These are phyloP conservation scores for Hydrotaea cyrtoneurina DNA, from an alignment of 2,888 invertebrate genomes.

Conservation along the genomic window DNA sequence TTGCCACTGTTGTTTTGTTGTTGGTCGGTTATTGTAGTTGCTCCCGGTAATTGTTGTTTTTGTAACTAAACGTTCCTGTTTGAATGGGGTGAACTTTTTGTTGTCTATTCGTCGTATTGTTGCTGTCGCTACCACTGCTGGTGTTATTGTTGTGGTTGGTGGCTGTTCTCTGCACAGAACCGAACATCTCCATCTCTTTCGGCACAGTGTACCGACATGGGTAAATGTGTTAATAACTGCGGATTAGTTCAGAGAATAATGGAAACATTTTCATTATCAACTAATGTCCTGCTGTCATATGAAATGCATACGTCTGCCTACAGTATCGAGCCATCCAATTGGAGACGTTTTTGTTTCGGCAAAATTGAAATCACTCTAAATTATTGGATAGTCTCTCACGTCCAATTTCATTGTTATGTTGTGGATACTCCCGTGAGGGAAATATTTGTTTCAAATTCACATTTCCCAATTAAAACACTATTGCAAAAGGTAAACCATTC, in stretches of 20 bases:
- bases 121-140: conserved; percentile 39
- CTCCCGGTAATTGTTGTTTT: conserved; percentile 45
- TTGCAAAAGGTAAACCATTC: too few species aligned
- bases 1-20: not conserved
- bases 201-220: conserved; percentile 18
- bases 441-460: too few species aligned
- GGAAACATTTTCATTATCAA: not conserved
- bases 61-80: conserved; percentile 32
- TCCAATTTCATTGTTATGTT: too few species aligned
- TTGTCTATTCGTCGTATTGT: conserved; percentile 7
- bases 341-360: not conserved
- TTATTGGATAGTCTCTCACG: too few species aligned
- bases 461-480: too few species aligned
- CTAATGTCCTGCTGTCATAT: not conserved
- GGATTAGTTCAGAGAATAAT: not conserved
- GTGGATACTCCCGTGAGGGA: too few species aligned
- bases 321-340: not conserved
- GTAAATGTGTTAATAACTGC: conserved; percentile 29
- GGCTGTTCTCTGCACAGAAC: conserved; percentile 8
- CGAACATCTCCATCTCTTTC: not conserved
- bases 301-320: not conserved
- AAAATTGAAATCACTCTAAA: too few species aligned
- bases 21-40: conserved; percentile 10
- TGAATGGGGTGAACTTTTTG: conserved; percentile 58
- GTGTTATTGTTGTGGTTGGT: conserved; percentile 17